phyloP scores from a whole-genome alignment of 2,797 vertebrate genomes.

The Gephyroberyx darwinii region DNA sequence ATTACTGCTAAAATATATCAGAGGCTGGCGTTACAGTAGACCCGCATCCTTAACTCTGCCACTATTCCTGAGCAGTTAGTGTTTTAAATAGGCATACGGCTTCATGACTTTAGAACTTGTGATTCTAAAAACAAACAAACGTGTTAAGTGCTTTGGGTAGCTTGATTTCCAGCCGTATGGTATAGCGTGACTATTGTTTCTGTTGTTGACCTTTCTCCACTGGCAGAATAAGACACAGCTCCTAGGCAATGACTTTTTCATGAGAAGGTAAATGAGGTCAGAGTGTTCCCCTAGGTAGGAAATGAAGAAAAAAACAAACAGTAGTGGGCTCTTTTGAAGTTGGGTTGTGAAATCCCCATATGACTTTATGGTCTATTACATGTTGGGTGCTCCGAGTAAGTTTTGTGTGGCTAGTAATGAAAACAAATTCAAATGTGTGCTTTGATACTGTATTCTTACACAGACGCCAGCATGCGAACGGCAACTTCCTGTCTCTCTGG shows the following conservation, averaged over 20 bases:
- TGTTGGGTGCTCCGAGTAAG: not conserved
- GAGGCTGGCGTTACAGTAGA: not conserved
- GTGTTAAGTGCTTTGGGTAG: not conserved
- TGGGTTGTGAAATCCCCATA: not conserved
- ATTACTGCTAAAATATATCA: not conserved
- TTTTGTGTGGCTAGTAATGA: not conserved
- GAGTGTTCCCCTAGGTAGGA: not conserved
- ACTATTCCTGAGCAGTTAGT: too few relatives aligned
- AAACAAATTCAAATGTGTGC: not conserved
- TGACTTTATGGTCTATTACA: not conserved
- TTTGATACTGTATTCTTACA: slow-evolving; percentile 3
- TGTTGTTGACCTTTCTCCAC: slow-evolving; percentile 52
- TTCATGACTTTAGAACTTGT: slow-evolving; percentile 4
- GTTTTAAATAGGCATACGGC: not conserved
- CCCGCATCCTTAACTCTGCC: too few relatives aligned
- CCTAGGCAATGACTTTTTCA: slow-evolving; percentile 43
- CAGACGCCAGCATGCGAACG: slow-evolving; percentile 1
- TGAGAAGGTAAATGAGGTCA: slow-evolving; percentile 29
- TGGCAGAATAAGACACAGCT: slow-evolving; percentile 28
- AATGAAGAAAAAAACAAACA: not conserved
- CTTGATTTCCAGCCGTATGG: slow-evolving; percentile 35
- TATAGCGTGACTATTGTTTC: slow-evolving; percentile 19
- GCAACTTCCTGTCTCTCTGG: not conserved
- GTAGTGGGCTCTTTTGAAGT: slow-evolving; percentile 6
- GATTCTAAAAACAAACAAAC: slow-evolving; percentile 15